Evolutionary conservation across 35 echinoderm and acorn worm species (phyloP), one percentile per base, ranked within the genome.

Genomic region (Apostichopus parvimensis): DNA sequence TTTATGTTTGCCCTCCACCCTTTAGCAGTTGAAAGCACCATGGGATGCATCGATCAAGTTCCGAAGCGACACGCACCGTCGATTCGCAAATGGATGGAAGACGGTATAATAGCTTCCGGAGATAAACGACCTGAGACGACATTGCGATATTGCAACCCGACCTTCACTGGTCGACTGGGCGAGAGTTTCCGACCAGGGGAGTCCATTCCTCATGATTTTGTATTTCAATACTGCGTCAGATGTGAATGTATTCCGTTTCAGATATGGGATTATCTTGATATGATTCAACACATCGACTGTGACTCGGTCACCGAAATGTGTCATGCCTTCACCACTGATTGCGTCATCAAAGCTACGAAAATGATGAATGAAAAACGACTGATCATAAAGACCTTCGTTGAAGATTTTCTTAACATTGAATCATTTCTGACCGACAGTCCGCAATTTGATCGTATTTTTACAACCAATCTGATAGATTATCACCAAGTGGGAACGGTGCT

Each of bases 211-310:
- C 22, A 34, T 59, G 54, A 81, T 54, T 9, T 78, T 10, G 45
- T 28, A 4, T 95, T 92, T 57, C 24, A 15, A 4, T 95, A 92
- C 57, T 88, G 90, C 61, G 62, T 95, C 22, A 18, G 14, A 4
- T 62, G 68, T 14, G 80, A 95, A 17, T 62, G 73, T 34, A 66
- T 86, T 57, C 94, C 94, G 53, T 92, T 95, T 58, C 54, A 78
- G 54, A 87, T 77, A 9, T 95, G 94, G 94, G 94, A 95, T 79
- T 95, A 87, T 79, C 53, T 95, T 55, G 91, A 91, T 57, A 85
- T 91, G 54, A 66, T 71, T 4, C 12, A 6, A 22, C 9, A 15
- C 5, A 18, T 22, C 4, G 15, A n/a, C 45, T 23, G 57, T 8
- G 59, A 54, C 68, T 85, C 80, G 52, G 26, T 88, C n/a, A 92